Evolutionary conservation across 2,797 vertebrate genomes (phyloP).

Genomic region (Leptoclinus maculatus): DNA sequence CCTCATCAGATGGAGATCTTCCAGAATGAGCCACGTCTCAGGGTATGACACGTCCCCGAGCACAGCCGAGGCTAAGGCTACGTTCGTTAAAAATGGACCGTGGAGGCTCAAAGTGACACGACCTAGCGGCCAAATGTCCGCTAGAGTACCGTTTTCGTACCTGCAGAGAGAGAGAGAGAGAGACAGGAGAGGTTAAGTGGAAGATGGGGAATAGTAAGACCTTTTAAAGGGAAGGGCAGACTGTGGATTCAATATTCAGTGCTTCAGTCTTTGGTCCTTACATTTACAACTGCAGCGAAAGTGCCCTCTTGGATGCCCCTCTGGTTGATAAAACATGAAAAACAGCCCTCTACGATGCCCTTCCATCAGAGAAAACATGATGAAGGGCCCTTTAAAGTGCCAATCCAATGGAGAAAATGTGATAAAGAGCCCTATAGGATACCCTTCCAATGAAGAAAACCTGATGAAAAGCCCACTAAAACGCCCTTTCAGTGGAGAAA

Average conservation of each 20-base stretch:
- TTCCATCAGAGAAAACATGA: background rate
- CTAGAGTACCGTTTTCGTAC: slow-evolving; percentile 60
- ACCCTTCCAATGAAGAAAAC: background rate
- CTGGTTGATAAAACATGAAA: no score
- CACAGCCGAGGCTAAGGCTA: slow-evolving; percentile 25
- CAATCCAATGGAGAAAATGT: no score
- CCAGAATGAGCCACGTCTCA: slow-evolving; percentile 47
- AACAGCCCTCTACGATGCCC: no score
- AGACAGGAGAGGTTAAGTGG: background rate
- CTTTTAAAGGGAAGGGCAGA: background rate
- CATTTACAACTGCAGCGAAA: background rate
- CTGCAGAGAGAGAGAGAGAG: slow-evolving; percentile 33
- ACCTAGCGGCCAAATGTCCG: slow-evolving; percentile 64
- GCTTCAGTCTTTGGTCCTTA: background rate
- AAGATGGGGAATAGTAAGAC: background rate
- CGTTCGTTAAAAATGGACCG: slow-evolving; percentile 22
- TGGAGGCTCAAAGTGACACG: slow-evolving; percentile 53
- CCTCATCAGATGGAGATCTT: slow-evolving; percentile 43
- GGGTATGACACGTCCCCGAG: slow-evolving; percentile 60
- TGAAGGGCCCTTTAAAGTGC: no score
- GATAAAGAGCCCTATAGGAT: no score
- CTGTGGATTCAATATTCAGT: background rate
- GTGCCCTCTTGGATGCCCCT: background rate
- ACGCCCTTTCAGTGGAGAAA: no score
- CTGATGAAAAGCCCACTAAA: no score